Conservation (phyloP, 1,140 invertebrate genomes). For the Scaptomyza montana region DNA sequence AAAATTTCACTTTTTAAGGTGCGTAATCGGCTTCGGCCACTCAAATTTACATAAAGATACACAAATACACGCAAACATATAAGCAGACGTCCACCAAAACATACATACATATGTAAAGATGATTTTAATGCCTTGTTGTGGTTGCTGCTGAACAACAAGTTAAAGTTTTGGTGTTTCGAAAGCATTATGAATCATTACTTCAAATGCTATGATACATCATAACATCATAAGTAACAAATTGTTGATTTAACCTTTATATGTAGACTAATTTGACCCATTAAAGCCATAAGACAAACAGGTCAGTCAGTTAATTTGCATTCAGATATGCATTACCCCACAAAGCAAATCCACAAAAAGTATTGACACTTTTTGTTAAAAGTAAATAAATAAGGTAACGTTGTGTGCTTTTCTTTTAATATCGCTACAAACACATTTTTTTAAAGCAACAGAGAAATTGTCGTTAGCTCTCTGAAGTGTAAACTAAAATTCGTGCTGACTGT, state of each 20-base stretch:
- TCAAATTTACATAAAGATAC: constrained; percentile 41
- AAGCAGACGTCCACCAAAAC: constrained; percentile 1
- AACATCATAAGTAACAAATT: constrained; percentile 7
- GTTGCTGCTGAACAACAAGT: constrained; percentile 40
- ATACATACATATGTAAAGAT: constrained; percentile 3
- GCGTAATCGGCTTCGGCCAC: constrained; percentile 69
- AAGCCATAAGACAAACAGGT: constrained; percentile 50
- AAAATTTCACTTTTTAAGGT: constrained; percentile 81
- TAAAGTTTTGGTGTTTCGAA: constrained; percentile 31
- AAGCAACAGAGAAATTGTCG: constrained; percentile 33
- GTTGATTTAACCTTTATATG: background rate
- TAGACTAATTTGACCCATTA: constrained; percentile 2
- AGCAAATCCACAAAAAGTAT: constrained; percentile 35
- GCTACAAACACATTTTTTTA: background rate
- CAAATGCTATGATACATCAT: constrained; percentile 4
- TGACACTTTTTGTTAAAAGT: background rate
- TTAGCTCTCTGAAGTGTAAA: constrained; percentile 1
- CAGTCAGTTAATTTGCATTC: constrained; percentile 61
- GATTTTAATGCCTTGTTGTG: constrained; percentile 30
- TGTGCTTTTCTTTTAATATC: constrained; percentile 28
- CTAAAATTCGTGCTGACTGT: constrained; percentile 7
- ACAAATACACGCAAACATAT: background rate
- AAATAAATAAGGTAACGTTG: background rate
- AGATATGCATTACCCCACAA: constrained; percentile 69
- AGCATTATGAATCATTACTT: constrained; percentile 20